Conservation (phyloP, 2,888 invertebrate species). For the Eudasyphora cyanicolor region DNA sequence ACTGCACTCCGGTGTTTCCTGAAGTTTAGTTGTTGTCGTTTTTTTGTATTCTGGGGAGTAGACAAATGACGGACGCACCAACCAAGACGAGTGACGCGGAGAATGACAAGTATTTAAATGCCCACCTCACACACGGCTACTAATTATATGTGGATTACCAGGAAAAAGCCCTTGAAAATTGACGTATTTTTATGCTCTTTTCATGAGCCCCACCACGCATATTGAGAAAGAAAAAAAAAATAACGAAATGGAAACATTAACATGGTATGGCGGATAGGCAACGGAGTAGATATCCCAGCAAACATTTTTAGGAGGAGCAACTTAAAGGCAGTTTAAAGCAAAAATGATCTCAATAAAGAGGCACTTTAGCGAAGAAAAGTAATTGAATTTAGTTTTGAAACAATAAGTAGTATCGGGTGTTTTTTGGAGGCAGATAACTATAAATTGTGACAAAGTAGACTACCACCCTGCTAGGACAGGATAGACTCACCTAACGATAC, state of each 20-base stretch:
- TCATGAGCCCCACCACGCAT: constrained; percentile 24
- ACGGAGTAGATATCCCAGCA: background rate
- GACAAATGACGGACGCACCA: background rate
- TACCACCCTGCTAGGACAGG: too few species aligned
- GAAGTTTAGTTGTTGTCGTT: too few species aligned
- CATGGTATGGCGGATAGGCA: background rate
- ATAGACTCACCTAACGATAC: too few species aligned
- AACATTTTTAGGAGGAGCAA: background rate
- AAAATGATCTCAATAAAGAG: too few species aligned
- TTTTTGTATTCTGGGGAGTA: background rate
- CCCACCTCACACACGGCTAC: constrained; percentile 75
- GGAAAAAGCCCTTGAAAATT: constrained; percentile 78
- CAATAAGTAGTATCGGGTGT: too few species aligned
- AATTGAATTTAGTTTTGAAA: too few species aligned
- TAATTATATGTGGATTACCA: constrained; percentile 76
- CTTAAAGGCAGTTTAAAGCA: too few species aligned
- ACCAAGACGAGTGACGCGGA: background rate
- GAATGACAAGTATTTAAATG: constrained; percentile 74
- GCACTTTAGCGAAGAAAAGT: too few species aligned
- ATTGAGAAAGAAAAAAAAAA: constrained; percentile 9
- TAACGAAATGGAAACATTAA: background rate
- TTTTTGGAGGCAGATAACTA: too few species aligned
- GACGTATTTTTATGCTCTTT: constrained; percentile 39
- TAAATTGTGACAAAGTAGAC: too few species aligned
- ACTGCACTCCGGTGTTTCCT: background rate